phyloP scores from a whole-genome alignment of 2,888 invertebrate genomes.

The Pyrrhia umbra region DNA sequence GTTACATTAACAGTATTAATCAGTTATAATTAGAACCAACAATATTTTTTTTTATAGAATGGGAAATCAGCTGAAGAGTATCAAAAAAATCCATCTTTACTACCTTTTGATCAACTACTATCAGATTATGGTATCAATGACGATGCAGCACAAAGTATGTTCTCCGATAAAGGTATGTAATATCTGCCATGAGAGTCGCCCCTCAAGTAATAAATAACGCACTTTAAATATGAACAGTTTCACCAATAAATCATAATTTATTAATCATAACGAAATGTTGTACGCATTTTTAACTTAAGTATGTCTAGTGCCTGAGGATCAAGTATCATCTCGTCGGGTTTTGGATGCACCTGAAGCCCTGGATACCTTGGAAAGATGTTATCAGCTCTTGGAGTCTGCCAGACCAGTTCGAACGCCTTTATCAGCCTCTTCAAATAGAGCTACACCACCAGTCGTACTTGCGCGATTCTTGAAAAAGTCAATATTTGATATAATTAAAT shows the following conservation, averaged over 20 bases:
- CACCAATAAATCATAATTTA: conserved; percentile 24
- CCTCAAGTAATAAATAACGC: conserved; percentile 1
- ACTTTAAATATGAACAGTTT: conserved; percentile 31
- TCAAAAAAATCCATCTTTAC: conserved; percentile 91
- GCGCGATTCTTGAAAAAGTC: conserved; percentile 94
- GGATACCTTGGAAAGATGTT: conserved; percentile 94
- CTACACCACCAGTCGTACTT: conserved; percentile 90
- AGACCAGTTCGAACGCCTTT: conserved; percentile 89
- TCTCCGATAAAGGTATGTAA: conserved; percentile 94
- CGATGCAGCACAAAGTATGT: conserved; percentile 92
- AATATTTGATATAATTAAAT: conserved; percentile 93
- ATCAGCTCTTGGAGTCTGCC: conserved; percentile 92
- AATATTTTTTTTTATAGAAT: conserved; percentile 87
- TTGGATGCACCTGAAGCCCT: conserved; percentile 93
- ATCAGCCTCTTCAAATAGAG: conserved; percentile 90
- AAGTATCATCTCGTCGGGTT: conserved; percentile 93
- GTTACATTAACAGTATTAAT: not conserved
- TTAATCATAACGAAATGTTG: conserved; percentile 32
- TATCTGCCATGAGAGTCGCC: conserved; percentile 5
- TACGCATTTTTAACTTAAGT: conserved; percentile 55
- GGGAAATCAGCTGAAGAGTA: conserved; percentile 95
- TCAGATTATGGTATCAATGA: conserved; percentile 93
- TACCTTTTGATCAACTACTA: conserved; percentile 92
- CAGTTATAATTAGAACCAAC: not conserved
- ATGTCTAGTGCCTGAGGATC: conserved; percentile 93